Evolutionary conservation across 2,113 vertebrate genomes (phyloP), one percentile per base, ranked within the genome.

Genomic region (Crotalus viridis): DNA sequence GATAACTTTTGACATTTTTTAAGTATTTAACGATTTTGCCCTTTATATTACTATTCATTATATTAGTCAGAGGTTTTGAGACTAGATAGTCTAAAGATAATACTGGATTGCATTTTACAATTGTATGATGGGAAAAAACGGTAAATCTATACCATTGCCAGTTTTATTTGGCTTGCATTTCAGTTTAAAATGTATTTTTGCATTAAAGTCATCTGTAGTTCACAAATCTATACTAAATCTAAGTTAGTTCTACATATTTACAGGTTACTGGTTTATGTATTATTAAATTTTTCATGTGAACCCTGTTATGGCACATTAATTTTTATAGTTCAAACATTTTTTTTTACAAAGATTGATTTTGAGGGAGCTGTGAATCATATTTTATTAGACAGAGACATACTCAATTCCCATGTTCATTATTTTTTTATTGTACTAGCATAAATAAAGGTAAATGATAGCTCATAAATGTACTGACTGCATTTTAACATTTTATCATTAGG

Each of bases 291-390:
- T 51, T 51, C n/a, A 43, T 54, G 46, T 91, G 89, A 85, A 57
- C 22, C 52, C 54, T 87, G 85, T 74, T 64, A 92, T 3, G 13
- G 85, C 26, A 85, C 88, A 89, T 91, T 64, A 61, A 61, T 48
- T 89, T 92, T 94, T 85, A 94, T 88, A 94, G 56, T 26, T 52
- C 21, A 92, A 85, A 48, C 48, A 87, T 57, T 86, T 61, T 48
- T 86, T 61, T 74, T 69, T 33, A 26, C 43, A 86, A 93, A 93
- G 81, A 93, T 17, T 90, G 81, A 90, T 90, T 93, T 87, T 90
- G 74, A 93, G 54, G 22, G 56, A 51, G 48, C 46, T 55, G 15
- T 90, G 89, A 93, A 90, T 93, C 88, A 92, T 6, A 64, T 13
- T 54, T 93, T 90, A 87, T 90, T 90, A 90, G 46, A 90, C 56